Evolutionary conservation across 1,140 invertebrate genomes (phyloP).

Genomic region (Anadara kagoshimensis): DNA sequence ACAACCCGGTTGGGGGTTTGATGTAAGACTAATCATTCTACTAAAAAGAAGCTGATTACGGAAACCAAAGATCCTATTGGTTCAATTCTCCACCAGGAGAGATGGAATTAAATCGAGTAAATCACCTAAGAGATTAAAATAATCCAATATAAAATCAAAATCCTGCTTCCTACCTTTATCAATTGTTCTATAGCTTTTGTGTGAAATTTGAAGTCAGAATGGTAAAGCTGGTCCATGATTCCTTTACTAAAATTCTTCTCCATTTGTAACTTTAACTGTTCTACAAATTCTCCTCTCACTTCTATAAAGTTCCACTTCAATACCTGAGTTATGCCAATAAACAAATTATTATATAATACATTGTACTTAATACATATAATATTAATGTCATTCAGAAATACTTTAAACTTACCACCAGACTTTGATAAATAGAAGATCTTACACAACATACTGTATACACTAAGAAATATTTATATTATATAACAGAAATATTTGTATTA

Average conservation of each 20-base stretch:
- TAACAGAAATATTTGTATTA: too few species aligned
- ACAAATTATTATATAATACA: neutral
- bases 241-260: slow-evolving; percentile 86
- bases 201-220: slow-evolving; percentile 96
- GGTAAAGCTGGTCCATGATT: slow-evolving; percentile 93
- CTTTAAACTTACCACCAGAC: too few species aligned
- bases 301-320: slow-evolving; percentile 98
- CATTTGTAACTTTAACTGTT: slow-evolving; percentile 94
- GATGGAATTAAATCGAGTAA: too few species aligned
- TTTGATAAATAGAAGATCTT: neutral
- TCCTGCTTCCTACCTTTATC: slow-evolving; percentile 54
- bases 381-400: neutral
- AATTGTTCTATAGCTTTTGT: slow-evolving; percentile 95
- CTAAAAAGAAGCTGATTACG: too few species aligned
- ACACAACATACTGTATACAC: too few species aligned
- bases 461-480: too few species aligned
- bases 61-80: too few species aligned
- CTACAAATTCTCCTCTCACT: slow-evolving; percentile 94
- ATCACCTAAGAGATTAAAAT: too few species aligned
- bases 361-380: neutral
- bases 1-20: too few species aligned
- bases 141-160: too few species aligned
- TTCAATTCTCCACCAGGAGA: too few species aligned
- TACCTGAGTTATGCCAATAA: slow-evolving; percentile 71
- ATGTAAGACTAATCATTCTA: too few species aligned